Evolutionary conservation across 2,113 vertebrate species (phyloP).

Genomic region (Clarias macrocephalus): DNA sequence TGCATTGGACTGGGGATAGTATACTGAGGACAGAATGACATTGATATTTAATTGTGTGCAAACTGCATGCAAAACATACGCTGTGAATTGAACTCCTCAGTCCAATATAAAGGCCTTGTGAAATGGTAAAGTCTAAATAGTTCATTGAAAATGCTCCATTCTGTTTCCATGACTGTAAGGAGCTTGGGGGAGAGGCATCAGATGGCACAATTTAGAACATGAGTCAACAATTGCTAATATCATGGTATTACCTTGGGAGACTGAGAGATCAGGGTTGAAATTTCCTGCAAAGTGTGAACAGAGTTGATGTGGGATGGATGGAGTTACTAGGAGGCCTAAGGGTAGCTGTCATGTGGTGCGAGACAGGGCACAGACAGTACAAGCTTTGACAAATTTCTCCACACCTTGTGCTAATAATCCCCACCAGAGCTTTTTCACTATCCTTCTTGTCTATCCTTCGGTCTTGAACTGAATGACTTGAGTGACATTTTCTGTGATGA

Average conservation of each 20-base stretch:
- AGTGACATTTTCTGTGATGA: background rate
- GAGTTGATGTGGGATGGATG: background rate
- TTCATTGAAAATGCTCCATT: background rate
- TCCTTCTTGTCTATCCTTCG: background rate
- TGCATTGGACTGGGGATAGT: background rate
- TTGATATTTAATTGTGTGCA: constrained; percentile 6
- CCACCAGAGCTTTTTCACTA: background rate
- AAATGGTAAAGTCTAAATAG: background rate
- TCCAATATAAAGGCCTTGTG: background rate
- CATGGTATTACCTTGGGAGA: background rate
- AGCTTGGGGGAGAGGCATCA: background rate
- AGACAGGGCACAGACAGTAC: background rate
- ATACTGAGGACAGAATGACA: background rate
- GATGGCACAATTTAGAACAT: background rate
- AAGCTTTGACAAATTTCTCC: background rate
- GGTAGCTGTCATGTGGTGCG: background rate
- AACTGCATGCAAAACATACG: background rate
- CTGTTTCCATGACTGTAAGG: background rate
- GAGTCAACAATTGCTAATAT: background rate
- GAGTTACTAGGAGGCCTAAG: background rate
- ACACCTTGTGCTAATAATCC: background rate
- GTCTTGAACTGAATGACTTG: background rate
- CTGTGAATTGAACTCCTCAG: background rate
- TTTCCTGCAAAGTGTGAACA: background rate
- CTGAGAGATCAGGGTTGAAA: background rate